Conservation (phyloP, 2,797 vertebrate species). For the Rhabdomys pumilio region DNA sequence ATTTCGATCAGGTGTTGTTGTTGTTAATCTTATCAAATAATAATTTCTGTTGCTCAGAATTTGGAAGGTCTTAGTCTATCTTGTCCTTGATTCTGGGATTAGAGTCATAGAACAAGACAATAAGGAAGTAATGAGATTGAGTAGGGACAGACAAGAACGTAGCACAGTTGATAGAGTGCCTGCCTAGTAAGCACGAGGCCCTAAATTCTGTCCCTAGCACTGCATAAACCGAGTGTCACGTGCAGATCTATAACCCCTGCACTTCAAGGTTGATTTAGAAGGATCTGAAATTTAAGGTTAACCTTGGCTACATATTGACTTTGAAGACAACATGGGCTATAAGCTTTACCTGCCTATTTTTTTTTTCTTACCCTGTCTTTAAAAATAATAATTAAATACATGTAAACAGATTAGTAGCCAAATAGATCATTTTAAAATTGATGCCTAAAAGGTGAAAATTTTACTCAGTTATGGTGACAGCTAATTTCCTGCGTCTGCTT, state of each 20-base stretch:
- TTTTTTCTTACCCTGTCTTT: not conserved
- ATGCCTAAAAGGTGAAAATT: not conserved
- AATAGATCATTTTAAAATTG: not conserved
- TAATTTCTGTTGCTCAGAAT: not conserved
- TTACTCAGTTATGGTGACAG: not conserved
- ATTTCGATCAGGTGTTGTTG: not conserved
- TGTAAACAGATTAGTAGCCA: not conserved
- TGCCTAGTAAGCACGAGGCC: not conserved
- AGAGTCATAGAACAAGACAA: not conserved
- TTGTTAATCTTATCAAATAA: not conserved
- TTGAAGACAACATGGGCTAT: not conserved
- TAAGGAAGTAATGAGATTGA: not conserved
- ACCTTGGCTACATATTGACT: not conserved
- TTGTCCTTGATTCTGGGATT: not conserved
- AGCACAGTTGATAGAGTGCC: not conserved
- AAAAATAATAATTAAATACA: not conserved
- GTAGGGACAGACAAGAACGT: not conserved
- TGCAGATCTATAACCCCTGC: not conserved
- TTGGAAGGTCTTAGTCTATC: not conserved
- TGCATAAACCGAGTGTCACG: not conserved
- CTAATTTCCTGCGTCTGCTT: not conserved
- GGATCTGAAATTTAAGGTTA: not conserved
- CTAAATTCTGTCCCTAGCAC: not conserved
- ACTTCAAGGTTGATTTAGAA: not conserved
- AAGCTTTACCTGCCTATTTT: not conserved